A percentile compares a stretch with the other conserved stretches of the same genome.
Conservation (phyloP, 2,797 vertebrate genomes). For the Aphelocoma californica region DNA sequence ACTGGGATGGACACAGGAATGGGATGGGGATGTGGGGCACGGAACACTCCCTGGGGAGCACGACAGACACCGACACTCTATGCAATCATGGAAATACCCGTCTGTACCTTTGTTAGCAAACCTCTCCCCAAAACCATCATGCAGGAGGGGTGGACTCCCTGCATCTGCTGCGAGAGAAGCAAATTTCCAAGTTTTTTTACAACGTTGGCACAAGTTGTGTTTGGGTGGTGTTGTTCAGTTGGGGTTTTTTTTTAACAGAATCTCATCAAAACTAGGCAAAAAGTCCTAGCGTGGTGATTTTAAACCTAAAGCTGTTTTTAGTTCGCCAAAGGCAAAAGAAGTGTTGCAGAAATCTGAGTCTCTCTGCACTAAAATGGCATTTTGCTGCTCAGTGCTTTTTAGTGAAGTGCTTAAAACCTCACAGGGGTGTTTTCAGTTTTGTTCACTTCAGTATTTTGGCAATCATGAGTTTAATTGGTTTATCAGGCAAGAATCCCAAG, state of each 20-base stretch:
- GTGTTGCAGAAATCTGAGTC: not conserved
- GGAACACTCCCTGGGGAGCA: not conserved
- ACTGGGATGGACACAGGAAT: too few species aligned
- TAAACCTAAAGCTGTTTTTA: not conserved
- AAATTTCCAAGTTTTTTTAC: not conserved
- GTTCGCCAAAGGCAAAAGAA: not conserved
- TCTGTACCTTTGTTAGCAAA: not conserved
- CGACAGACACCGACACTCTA: accelerated
- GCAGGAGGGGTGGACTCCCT: not conserved
- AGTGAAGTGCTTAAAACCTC: not conserved
- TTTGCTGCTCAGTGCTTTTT: not conserved
- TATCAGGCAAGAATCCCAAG: not conserved
- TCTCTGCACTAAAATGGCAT: not conserved
- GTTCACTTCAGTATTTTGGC: not conserved
- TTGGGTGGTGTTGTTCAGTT: not conserved
- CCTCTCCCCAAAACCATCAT: accelerated
- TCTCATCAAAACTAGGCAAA: not conserved
- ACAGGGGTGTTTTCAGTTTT: not conserved
- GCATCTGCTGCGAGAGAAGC: not conserved
- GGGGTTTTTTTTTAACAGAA: not conserved
- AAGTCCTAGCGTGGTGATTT: not conserved
- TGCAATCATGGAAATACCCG: accelerated
- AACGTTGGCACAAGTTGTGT: not conserved
- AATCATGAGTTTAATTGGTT: not conserved
- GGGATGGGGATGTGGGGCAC: not conserved